Conservation (phyloP, 2,113 vertebrate species). For the Ictidomys tridecemlineatus region DNA sequence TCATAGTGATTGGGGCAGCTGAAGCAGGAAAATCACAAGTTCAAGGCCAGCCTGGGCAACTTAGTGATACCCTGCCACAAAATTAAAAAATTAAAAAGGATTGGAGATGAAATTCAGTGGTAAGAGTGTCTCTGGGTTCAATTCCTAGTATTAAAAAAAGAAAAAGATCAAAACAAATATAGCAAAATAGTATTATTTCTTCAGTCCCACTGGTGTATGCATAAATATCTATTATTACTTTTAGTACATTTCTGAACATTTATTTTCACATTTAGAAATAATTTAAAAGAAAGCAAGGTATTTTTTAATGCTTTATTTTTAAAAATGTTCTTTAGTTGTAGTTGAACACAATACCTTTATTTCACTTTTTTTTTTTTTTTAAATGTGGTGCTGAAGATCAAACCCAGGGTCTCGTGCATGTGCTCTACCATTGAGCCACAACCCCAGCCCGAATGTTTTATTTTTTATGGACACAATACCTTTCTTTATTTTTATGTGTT, state of each 20-base stretch:
- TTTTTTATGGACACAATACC: no score
- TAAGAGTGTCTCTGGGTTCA: neutral
- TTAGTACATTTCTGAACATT: neutral
- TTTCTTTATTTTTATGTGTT: no score
- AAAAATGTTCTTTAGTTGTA: no score
- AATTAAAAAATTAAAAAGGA: neutral
- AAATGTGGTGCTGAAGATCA: no score
- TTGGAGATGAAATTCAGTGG: neutral
- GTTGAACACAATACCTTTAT: no score
- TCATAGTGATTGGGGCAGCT: neutral
- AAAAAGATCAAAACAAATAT: neutral
- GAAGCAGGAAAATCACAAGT: neutral
- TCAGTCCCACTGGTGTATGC: neutral
- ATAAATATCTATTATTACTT: neutral
- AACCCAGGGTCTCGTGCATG: no score
- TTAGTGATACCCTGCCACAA: neutral
- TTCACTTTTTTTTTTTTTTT: no score
- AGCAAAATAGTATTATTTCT: neutral
- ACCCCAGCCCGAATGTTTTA: no score
- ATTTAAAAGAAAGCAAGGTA: neutral
- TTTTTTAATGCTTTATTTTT: neutral
- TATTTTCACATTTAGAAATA: slow-evolving; percentile 31
- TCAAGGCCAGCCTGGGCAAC: neutral
- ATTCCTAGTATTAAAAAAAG: neutral
- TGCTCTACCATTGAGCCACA: no score